Conservation (phyloP, 2,113 vertebrate species). For the Telmatochromis bifrenatus region DNA sequence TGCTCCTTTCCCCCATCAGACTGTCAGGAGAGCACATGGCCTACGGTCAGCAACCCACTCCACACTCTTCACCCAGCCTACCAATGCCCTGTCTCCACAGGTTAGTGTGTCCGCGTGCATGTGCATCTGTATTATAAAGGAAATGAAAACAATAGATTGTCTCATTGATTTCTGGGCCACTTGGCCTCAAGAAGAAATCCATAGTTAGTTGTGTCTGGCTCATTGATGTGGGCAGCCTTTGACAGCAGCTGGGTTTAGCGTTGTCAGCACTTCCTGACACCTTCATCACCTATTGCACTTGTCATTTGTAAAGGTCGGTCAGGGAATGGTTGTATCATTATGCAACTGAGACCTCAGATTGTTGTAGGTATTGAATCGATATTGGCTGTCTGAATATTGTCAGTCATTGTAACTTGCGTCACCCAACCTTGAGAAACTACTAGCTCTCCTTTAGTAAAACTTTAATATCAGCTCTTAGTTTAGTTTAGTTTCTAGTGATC, state of each 20-base stretch:
- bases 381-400: not conserved
- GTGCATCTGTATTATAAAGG: not conserved
- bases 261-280: slow-evolving; percentile 3
- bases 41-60: slow-evolving; percentile 63
- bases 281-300: not conserved
- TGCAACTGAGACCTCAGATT: not conserved
- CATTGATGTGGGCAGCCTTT: not conserved
- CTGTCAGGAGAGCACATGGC: slow-evolving; percentile 73
- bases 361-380: not conserved
- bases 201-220: not conserved
- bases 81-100: slow-evolving; percentile 63
- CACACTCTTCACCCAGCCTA: slow-evolving; percentile 65
- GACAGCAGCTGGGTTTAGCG: not conserved
- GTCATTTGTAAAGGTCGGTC: slow-evolving; percentile 10
- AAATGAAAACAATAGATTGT: not conserved
- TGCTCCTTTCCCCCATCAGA: slow-evolving; percentile 64
- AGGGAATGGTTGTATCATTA: not conserved
- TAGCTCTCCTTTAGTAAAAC: not conserved
- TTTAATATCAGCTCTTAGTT: not conserved
- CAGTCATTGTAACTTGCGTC: not conserved
- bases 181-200: not conserved
- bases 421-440: not conserved
- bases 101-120: slow-evolving; percentile 19
- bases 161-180: not conserved
- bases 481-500: not conserved